A percentile compares a stretch with the other conserved stretches of the same genome.
Conservation (phyloP, 2,888 invertebrate species). For the Ametastegia equiseti region DNA sequence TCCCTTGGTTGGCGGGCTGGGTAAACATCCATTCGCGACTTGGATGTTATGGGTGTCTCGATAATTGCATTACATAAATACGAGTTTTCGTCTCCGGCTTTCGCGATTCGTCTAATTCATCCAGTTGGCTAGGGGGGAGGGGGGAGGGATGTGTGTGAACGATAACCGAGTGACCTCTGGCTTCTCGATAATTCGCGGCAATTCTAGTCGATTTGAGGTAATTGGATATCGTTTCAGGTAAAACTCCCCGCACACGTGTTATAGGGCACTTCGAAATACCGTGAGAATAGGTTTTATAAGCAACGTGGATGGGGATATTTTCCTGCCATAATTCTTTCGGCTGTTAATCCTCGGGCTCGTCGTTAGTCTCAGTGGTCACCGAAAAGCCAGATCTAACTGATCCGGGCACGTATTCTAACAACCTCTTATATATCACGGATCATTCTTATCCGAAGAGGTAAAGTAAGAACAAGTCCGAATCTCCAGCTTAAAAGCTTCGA, state of each 20-base stretch:
- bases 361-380: background rate
- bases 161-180: conserved; percentile 23
- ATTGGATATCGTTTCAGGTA: conserved; percentile 35
- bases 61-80: background rate
- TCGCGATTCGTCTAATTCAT: background rate
- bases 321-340: background rate
- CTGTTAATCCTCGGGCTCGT: background rate
- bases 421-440: background rate
- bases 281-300: background rate
- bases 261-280: no score
- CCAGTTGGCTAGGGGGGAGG: background rate
- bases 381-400: background rate
- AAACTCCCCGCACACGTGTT: background rate
- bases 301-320: no score
- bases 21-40: background rate
- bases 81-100: background rate
- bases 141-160: background rate
- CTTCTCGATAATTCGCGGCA: conserved; percentile 26
- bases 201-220: conserved; percentile 31
- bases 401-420: background rate
- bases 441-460: background rate
- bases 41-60: background rate
- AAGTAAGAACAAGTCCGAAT: background rate
- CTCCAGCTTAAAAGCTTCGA: background rate
- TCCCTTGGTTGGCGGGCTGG: no score